Conservation (phyloP, 2,888 invertebrate genomes). For the Hybos culiciformis region DNA sequence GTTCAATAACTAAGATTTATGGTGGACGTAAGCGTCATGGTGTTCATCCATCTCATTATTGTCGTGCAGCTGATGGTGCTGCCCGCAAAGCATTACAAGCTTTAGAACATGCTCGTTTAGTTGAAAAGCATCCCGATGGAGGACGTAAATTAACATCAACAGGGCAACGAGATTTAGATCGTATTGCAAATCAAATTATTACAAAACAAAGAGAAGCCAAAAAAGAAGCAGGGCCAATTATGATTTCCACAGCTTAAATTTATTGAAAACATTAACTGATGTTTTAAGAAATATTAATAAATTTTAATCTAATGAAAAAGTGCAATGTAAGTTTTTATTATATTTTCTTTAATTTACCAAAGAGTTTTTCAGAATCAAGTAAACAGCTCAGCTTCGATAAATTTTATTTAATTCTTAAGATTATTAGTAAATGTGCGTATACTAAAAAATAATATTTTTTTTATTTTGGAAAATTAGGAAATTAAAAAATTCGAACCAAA, state of each 20-base stretch:
- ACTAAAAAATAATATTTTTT: too few species aligned
- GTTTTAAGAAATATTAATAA: too few species aligned
- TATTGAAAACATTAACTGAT: too few species aligned
- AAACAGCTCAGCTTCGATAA: too few species aligned
- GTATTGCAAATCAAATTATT: slow-evolving; percentile 92
- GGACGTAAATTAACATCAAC: slow-evolving; percentile 79
- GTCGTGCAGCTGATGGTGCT: slow-evolving; percentile 62
- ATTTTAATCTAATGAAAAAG: too few species aligned
- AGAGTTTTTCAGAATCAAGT: neutral
- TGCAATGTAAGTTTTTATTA: neutral
- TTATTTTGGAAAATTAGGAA: too few species aligned
- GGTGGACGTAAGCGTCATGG: slow-evolving; percentile 95
- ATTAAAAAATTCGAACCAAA: too few species aligned
- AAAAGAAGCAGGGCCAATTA: slow-evolving; percentile 35
- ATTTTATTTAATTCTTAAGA: too few species aligned
- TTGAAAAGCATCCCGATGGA: slow-evolving; percentile 82
- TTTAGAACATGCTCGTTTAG: slow-evolving; percentile 79
- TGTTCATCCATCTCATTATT: slow-evolving; percentile 90
- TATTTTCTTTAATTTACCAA: neutral
- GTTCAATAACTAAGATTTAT: slow-evolving; percentile 91
- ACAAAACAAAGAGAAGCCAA: slow-evolving; percentile 49
- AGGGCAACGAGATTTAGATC: slow-evolving; percentile 92
- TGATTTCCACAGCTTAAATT: slow-evolving; percentile 24
- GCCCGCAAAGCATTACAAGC: slow-evolving; percentile 82
- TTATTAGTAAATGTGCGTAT: too few species aligned